Evolutionary conservation across 2,888 invertebrate genomes (phyloP).

Genomic region (Mechanitis messenoides): DNA sequence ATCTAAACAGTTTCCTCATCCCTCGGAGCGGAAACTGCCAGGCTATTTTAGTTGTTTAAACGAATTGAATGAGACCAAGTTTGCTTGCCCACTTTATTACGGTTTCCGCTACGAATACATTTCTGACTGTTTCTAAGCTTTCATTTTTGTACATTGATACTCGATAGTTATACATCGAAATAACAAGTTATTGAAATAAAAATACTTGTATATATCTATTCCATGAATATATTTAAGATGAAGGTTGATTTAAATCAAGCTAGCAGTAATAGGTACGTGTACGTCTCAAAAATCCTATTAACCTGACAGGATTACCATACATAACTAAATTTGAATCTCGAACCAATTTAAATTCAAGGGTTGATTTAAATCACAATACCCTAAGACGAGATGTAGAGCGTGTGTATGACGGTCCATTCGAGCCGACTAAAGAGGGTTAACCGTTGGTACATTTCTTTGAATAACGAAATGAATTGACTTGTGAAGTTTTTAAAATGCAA

Average conservation of each 20-base stretch:
- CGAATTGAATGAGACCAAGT: slow-evolving; percentile 37
- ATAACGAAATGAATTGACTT: slow-evolving; percentile 21
- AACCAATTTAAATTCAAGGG: slow-evolving; percentile 43
- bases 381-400: slow-evolving; percentile 35
- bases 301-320: slow-evolving; percentile 24
- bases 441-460: slow-evolving; percentile 16
- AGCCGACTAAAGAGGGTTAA: slow-evolving; percentile 26
- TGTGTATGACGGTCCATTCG: slow-evolving; percentile 36
- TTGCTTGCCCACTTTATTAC: slow-evolving; percentile 40
- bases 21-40: slow-evolving; percentile 32
- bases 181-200: no score
- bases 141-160: neutral
- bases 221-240: no score
- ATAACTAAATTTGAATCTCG: slow-evolving; percentile 27
- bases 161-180: slow-evolving; percentile 30
- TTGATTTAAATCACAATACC: slow-evolving; percentile 56
- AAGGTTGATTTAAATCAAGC: no score
- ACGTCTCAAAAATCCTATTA: slow-evolving; percentile 17
- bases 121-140: slow-evolving; percentile 27
- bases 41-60: slow-evolving; percentile 43
- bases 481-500: slow-evolving; percentile 22
- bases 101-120: slow-evolving; percentile 38
- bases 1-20: slow-evolving; percentile 21
- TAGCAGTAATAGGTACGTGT: no score
- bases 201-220: no score